Conservation (phyloP, 2,113 vertebrate species). For the Poeciliopsis prolifica region DNA sequence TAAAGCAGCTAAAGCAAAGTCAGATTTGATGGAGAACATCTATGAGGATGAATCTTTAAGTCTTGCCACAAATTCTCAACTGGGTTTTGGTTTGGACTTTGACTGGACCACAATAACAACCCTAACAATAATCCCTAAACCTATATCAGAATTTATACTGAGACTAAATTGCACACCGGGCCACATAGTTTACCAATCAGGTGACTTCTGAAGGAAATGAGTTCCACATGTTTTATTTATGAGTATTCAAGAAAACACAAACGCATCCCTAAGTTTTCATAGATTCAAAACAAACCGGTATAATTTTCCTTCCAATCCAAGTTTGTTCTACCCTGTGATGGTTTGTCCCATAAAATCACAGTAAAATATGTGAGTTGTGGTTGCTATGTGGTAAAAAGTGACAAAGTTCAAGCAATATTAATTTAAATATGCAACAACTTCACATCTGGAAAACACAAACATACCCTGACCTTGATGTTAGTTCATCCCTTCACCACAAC, state of each 20-base stretch:
- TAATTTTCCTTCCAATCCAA: neutral
- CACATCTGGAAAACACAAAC: slow-evolving; percentile 5
- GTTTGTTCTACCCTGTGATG: neutral
- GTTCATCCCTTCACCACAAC: slow-evolving; percentile 38
- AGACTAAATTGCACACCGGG: neutral
- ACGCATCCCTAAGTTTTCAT: neutral
- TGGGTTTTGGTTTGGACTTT: neutral
- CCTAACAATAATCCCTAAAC: too few relatives aligned
- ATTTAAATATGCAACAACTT: neutral
- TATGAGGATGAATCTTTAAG: neutral
- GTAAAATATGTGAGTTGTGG: neutral
- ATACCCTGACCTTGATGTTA: slow-evolving; percentile 18
- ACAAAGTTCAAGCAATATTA: neutral
- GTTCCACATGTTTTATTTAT: neutral
- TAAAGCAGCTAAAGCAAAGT: neutral
- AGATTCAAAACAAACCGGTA: neutral
- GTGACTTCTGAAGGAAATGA: neutral
- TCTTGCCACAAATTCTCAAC: neutral
- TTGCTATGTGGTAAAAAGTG: neutral
- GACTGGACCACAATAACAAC: neutral
- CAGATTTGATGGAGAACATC: neutral
- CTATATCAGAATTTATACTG: too few relatives aligned
- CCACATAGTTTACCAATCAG: neutral
- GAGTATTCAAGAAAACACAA: neutral
- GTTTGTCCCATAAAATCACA: too few relatives aligned